Evolutionary conservation across 2,113 vertebrate genomes (phyloP), one percentile per base, ranked within the genome.

Genomic region (Lepidothrix coronata): DNA sequence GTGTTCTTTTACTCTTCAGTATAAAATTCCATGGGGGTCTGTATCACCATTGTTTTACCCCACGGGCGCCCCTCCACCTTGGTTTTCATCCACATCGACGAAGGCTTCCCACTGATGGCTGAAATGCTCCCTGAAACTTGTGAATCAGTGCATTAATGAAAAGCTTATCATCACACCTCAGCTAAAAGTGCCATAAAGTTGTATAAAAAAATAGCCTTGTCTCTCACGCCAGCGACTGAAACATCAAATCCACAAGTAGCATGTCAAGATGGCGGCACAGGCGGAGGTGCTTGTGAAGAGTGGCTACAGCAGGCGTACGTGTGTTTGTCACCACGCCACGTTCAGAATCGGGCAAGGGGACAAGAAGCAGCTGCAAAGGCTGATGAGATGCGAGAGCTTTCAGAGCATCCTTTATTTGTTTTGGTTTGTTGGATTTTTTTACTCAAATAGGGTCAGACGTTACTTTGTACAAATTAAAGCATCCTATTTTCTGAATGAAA

Each of bases 341-440:
- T 14, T 71, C 44, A 48, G 44, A 89, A 68, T 43, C 30, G 87
- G n/a, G 37, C 43, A 72, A 55, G 14, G n/a, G n/a, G 4, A 70
- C 27, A 59, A 78, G 48, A 78, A 88, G 25, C 16, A 75, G 25
- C 55, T 88, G 74, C 22, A 75, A 95, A 67, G 37, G 66, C 67
- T 24, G 43, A 67, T 0, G 0, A 70, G 27, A 48, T 1, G 1
- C 8, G 52, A 41, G 13, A 51, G 30, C 8, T 72, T 65, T 43
- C 70, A 71, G 41, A 78, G 44, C 7, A 57, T 77, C 68, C 33
- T 75, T 63, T 87, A 27, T 14, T 62, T 71, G 23, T 11, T 68
- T 35, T 65, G 25, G 5, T 14, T 66, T 65, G 16, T 41, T 39
- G 20, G 5, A 3, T 0, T 27, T 46, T 48, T 72, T 61, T 80